Base-by-base conservation (phyloP, 2,113 vertebrate genomes). In the Thryonomys swinderianus region DNA sequence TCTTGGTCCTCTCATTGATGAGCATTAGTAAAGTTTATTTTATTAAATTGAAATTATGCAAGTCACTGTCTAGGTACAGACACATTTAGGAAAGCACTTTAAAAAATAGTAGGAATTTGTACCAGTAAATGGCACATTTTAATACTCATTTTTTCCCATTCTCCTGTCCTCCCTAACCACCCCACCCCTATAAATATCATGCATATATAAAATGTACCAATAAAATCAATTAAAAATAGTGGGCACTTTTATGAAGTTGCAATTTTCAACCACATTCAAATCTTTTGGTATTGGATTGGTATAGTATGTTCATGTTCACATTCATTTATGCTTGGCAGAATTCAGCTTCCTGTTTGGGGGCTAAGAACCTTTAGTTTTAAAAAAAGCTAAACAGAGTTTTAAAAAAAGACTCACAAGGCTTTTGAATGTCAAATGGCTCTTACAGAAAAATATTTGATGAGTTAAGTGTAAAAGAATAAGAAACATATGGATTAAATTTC, bases 401-500 rank as follows among this genome's bases (percentile, higher is more conserved):
- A 27, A 82, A 94, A 82, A 91, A 96, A 96, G 51, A 93, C 59
- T 94, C 78, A 93, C 74, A 95, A 91, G 76, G 51, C 34, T 96
- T 96, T 97, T 96, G 81, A 94, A 93, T 74, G 90, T 97, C 96
- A 96, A 94, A 96, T 96, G 71, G 89, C 91, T 96, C 84, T 96
- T 95, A 84, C 17, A 95, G 91, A 91, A 96, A 96, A 94, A 95
- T 92, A 96, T 96, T 94, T 96, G 94, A 96, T 97, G 96, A 97
- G 96, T 97, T 97, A 97, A 98, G 96, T 96, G 67, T 96, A 92
- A 97, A 97, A 96, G 91, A 96, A 96, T 92, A 95, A 93, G 96
- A 96, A 96, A 93, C 96, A 97, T 96, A 94, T 98, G 97, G 91
- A 96, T 96, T 96, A 97, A 96, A 94, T 96, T 96, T 97, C 95